Evolutionary conservation across 37 sponge, comb jelly and placozoan species (phyloP).

Genomic region (Halichondria panicea): DNA sequence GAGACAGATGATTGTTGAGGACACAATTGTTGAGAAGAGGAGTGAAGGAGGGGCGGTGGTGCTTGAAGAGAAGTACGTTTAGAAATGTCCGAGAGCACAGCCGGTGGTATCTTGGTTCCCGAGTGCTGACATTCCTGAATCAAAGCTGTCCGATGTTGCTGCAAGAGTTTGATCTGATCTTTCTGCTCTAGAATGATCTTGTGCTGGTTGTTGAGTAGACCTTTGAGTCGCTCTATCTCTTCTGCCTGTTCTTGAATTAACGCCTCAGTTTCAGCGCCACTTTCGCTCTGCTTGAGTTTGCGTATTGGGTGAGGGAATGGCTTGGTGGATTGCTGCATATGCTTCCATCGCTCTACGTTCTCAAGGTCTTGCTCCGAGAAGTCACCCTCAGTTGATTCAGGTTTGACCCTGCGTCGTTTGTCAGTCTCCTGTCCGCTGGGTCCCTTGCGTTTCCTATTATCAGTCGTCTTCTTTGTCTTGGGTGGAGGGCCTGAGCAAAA

Average conservation of each 20-base stretch:
- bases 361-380: slow-evolving; percentile 32
- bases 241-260: slow-evolving; percentile 17
- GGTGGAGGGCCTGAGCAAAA: no score
- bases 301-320: slow-evolving; percentile 19
- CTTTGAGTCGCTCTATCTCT: slow-evolving; percentile 25
- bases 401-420: no score
- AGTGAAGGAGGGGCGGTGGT: background rate
- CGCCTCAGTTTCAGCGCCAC: background rate
- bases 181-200: slow-evolving; percentile 43
- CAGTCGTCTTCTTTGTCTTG: slow-evolving; percentile 7
- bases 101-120: slow-evolving; percentile 24
- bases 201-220: slow-evolving; percentile 41
- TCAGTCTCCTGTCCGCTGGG: background rate
- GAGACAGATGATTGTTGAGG: background rate
- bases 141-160: slow-evolving; percentile 38
- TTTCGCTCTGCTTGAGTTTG: background rate
- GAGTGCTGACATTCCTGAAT: slow-evolving; percentile 36
- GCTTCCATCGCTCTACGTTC: slow-evolving; percentile 48
- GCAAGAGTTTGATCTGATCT: slow-evolving; percentile 24
- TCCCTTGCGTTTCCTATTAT: slow-evolving; percentile 31
- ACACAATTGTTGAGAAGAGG: background rate
- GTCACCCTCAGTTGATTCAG: no score
- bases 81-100: background rate
- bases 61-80: background rate
- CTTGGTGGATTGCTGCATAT: slow-evolving; percentile 11